A percentile compares a stretch with the other conserved stretches of the same genome.
Conservation (phyloP, 2,888 invertebrate species). For the Serrognathus titanus region DNA sequence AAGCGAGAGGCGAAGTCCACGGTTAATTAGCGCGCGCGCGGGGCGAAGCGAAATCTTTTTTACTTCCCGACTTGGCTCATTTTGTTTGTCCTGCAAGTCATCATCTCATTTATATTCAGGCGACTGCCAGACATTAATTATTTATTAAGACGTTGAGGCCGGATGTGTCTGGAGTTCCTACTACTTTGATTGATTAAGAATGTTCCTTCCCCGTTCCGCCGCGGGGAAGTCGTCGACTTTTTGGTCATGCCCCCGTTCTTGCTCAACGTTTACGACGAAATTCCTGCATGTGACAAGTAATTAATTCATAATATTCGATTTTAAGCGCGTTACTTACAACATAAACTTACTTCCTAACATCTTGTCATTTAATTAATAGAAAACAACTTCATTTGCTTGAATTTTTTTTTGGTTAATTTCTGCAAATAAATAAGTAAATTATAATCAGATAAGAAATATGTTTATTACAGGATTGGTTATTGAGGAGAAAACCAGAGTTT, state of each 20-base stretch:
- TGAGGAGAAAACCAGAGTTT: no score
- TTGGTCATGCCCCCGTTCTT: not conserved
- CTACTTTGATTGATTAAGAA: slow-evolving; percentile 21
- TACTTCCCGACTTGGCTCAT: no score
- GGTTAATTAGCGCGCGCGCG: slow-evolving; percentile 26
- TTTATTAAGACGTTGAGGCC: slow-evolving; percentile 16
- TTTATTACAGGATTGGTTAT: no score
- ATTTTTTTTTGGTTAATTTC: no score
- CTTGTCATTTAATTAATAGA: no score
- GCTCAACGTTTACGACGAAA: slow-evolving; percentile 5
- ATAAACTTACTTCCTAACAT: no score
- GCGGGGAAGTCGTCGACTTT: slow-evolving; percentile 9
- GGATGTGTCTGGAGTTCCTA: slow-evolving; percentile 13
- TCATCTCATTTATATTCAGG: slow-evolving; percentile 8
- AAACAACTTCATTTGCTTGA: no score
- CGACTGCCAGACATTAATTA: slow-evolving; percentile 18
- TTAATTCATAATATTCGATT: slow-evolving; percentile 9
- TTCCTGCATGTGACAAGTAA: slow-evolving; percentile 16
- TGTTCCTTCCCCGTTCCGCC: not conserved
- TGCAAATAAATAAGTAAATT: no score
- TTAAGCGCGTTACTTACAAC: no score
- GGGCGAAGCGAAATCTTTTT: no score
- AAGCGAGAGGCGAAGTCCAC: slow-evolving; percentile 32
- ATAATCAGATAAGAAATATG: no score
- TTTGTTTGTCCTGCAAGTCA: slow-evolving; percentile 5